Base-by-base conservation (phyloP, 2,888 invertebrate species). In the Dilophus febrilis region DNA sequence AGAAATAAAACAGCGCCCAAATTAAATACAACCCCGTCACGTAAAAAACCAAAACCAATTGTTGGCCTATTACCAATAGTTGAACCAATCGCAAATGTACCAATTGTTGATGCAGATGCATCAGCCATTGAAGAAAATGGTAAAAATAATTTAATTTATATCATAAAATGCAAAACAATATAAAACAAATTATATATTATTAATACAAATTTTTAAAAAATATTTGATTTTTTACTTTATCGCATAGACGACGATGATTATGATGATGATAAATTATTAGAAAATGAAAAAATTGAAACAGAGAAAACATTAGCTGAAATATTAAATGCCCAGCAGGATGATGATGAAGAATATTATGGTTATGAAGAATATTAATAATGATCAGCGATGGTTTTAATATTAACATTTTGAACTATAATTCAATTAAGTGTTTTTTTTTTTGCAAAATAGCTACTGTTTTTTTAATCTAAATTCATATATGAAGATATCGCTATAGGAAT, bases 281-380 rank as follows among this genome's bases (percentile, higher is more conserved):
- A 53, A 18, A 58, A 54, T 6, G 58, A 58, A 39, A 50, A 53
- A 18, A 58, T 54, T 6, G 58, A 58, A 39, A 50, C 52, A 2
- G 69, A 71, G 50, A 52, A 71, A 31, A 72, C 73, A 0, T 55
- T 74, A 1, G 68, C 70, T 12, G 68, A 70, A 41, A 68, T 74
- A 65, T 52, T 74, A 28, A 76, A 75, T 48, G 18, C 8, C 26
- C 68, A 71, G 41, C 66, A 68, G n/a, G 73, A 72, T 14, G 72
- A 72, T 16, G 72, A 73, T 12, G 74, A 75, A 22, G 71, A 72
- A 8, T 72, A 75, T 36, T 78, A 75, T 47, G 77, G 70, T 40
- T 76, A 74, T 45, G 78, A 80, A 40, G 81, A 82, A 45, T 79
- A 81, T 41, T 71, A 70, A 53, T 68, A 64, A 52, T n/a, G n/a